phyloP scores from a whole-genome alignment of 2,888 invertebrate species.

The Ptychoptera albimana region DNA sequence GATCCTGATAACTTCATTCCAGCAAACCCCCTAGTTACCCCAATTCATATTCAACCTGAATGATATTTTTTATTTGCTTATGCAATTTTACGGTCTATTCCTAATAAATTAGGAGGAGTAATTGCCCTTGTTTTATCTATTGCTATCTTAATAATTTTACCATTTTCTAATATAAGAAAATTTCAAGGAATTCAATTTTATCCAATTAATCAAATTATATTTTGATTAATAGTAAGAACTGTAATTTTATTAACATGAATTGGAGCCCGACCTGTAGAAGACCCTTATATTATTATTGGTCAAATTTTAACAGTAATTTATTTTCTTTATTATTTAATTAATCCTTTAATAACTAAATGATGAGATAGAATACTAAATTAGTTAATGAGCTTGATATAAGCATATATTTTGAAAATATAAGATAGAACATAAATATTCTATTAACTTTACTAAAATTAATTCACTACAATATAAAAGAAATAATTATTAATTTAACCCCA shows the following conservation, averaged over 20 bases:
- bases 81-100: conserved; percentile 58
- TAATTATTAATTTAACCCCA: conserved; percentile 33
- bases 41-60: conserved; percentile 63
- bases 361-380: conserved; percentile 39
- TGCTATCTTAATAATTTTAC: conserved; percentile 42
- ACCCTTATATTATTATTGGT: conserved; percentile 35
- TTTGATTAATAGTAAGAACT: conserved; percentile 34
- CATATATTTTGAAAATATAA: conserved; percentile 56
- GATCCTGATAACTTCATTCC: conserved; percentile 55
- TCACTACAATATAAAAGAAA: conserved; percentile 22
- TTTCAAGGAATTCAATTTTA: conserved; percentile 40
- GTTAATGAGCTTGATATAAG: conserved; percentile 49
- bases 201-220: conserved; percentile 37
- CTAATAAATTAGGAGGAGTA: conserved; percentile 59
- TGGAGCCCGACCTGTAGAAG: conserved; percentile 46
- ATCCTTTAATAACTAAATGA: conserved; percentile 33
- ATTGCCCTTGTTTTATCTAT: conserved; percentile 34
- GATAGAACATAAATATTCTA: conserved; percentile 38
- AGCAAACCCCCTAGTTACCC: conserved; percentile 31
- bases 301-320: background rate
- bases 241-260: conserved; percentile 46
- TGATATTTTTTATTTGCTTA: conserved; percentile 69
- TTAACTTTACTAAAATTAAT: conserved; percentile 38
- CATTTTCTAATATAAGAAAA: conserved; percentile 35
- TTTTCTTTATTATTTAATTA: conserved; percentile 34